Evolutionary conservation across 2,888 invertebrate genomes (phyloP).

Genomic region (Callyntrura guangdongensis): DNA sequence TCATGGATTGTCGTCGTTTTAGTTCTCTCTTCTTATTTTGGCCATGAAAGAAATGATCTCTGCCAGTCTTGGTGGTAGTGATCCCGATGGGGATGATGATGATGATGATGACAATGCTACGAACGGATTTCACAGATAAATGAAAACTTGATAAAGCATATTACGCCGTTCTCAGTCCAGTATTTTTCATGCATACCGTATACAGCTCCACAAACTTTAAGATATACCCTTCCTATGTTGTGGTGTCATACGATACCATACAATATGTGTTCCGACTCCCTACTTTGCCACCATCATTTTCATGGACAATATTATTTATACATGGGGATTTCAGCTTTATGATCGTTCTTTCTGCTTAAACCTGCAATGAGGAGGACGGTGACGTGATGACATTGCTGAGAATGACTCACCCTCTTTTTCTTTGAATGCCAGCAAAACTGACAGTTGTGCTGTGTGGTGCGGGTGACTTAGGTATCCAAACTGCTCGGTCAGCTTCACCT

Average conservation of each 20-base stretch:
- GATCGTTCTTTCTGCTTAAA: neutral
- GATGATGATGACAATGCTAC: no score
- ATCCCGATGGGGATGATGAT: no score
- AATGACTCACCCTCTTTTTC: conserved; percentile 37
- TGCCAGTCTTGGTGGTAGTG: no score
- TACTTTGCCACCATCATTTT: neutral
- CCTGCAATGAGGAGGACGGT: conserved; percentile 11
- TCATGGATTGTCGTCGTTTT: no score
- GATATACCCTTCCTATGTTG: neutral
- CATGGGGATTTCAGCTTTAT: neutral
- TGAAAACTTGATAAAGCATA: no score
- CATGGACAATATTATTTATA: neutral
- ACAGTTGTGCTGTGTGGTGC: neutral
- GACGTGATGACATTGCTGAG: conserved; percentile 42
- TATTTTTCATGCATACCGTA: no score
- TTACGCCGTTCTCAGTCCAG: no score
- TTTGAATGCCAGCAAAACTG: conserved; percentile 10
- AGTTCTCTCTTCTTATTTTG: no score
- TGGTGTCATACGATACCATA: neutral
- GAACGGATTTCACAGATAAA: no score
- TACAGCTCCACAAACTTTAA: no score
- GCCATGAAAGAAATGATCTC: no score
- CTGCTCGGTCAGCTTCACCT: no score
- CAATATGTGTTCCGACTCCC: neutral
- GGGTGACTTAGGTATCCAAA: neutral